Conservation (phyloP, 2,797 vertebrate genomes). For the Crenuchus spilurus region DNA sequence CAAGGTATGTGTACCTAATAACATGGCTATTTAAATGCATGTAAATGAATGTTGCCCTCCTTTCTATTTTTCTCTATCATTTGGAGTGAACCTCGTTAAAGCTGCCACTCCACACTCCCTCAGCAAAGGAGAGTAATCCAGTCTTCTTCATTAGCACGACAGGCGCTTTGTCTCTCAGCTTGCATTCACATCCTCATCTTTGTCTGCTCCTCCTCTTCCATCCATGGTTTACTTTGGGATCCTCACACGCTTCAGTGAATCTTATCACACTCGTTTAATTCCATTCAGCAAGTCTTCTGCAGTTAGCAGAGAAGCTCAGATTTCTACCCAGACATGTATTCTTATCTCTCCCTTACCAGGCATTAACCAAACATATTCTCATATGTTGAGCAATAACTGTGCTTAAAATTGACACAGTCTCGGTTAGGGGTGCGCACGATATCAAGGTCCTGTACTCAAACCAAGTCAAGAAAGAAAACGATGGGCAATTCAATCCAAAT, state of each 20-base stretch:
- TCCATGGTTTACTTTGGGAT: background rate
- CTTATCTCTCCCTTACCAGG: conserved; percentile 8
- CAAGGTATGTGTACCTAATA: too few species aligned
- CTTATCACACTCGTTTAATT: background rate
- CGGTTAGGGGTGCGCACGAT: background rate
- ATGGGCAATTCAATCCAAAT: background rate
- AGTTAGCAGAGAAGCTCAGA: background rate
- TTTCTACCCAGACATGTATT: background rate
- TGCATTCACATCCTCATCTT: background rate
- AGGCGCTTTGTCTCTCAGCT: background rate
- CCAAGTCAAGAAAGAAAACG: background rate
- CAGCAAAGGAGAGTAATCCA: conserved; percentile 11
- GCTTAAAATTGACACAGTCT: background rate
- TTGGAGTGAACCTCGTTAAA: conserved; percentile 4
- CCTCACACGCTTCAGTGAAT: conserved; percentile 4
- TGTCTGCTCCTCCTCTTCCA: background rate
- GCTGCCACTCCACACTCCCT: background rate
- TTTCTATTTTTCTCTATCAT: background rate
- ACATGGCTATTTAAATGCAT: too few species aligned
- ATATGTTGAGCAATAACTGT: background rate
- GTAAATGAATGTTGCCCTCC: background rate
- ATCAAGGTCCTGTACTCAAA: background rate
- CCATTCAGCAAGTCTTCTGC: background rate
- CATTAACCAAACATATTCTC: background rate
- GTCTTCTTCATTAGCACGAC: conserved; percentile 12